Base-by-base conservation (phyloP, 2,113 vertebrate species). In the Neolamprologus caudopunctatus region DNA sequence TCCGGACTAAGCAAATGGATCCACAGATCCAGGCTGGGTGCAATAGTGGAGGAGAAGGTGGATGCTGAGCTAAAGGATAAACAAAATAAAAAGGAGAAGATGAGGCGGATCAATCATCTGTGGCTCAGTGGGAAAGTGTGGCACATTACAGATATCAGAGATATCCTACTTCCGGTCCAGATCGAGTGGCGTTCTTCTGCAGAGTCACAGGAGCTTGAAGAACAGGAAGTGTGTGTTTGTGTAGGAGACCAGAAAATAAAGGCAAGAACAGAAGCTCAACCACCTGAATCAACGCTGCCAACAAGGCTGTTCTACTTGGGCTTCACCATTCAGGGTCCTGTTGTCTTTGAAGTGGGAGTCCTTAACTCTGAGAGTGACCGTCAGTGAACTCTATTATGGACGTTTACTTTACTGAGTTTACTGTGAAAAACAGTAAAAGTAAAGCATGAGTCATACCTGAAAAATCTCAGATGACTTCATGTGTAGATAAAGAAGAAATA, bases 281-380 rank as follows among this genome's bases (percentile, higher is more conserved):
- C 26, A 7, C 8, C 13, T 2, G 35, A 55, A 55, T 0, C 53
- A 55, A 0, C 0, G 1, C 53, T 54, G 53, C 53, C 10, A 54
- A 51, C 50, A 4, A 51, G 2, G 8, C 47, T 51, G 1, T 51
- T 51, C 47, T 51, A 51, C 1, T 1, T 51, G 17, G 91, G 90
- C 66, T 89, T 95, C 80, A 96, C 40, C 42, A 95, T 95, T 71
- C 33, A 42, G 50, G 94, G 92, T 54, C 95, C 93, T n/a, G 84
- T 95, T 6, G 24, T 88, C 81, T 90, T 89, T 40, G 1, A 7
- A 31, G 80, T 55, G 1, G 3, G 19, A 55, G 3, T 3, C 14
- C 19, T 42, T 28, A 5, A 55, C 8, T 8, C 26, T 21, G 53
- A 54, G 0, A 26, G 9, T 42, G 78, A 79, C 9, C 2, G 5